Base-by-base conservation (phyloP, 1,140 invertebrate genomes). In the Mercenaria mercenaria region DNA sequence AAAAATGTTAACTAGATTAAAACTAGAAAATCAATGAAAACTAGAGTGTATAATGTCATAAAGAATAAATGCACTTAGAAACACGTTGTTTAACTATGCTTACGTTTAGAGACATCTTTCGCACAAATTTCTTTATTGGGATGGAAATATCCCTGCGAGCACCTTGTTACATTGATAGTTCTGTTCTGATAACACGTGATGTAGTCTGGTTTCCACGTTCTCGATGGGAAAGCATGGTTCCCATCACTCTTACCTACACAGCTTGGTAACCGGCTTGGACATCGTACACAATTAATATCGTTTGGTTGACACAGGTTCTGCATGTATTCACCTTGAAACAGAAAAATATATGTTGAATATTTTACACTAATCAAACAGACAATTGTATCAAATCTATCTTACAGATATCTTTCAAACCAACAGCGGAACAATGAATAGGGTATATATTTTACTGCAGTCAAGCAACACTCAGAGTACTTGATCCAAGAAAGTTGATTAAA, bases 121-220 rank as follows among this genome's bases (percentile, higher is more conserved):
- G 76, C 82, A 85, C 91, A 91, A 37, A 76, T 91, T 50, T 69
- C 74, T 39, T 84, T 61, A n/a, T 10, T 43, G 15, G 91, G 91
- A 82, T 91, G 72, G 61, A 91, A 91, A 52, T 86, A 91, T 20
- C 89, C 61, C 26, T 39, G 61, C 3, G 61, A 29, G 80, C 91
- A 91, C 26, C 80, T 88, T 18, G 80, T 76, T 3, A 88, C 77
- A 47, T 67, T 50, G 32, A 93, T 52, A 4, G 90, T 91, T 23
- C 93, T 89, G 52, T 92, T 91, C 39, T 93, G 85, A 43, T 93
- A 92, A 80, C 93, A 91, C 23, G 26, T 67, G 29, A 89, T 81
- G 61, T 85, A 90, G 50, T 91, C 91, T 23, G 85, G 79, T 69
- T 90, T 88, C 91, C 91, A 91, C 8, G 81, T 43, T 13, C 80